Evolutionary conservation across 2,113 vertebrate species (phyloP).

Genomic region (Gopherus evgoodei): DNA sequence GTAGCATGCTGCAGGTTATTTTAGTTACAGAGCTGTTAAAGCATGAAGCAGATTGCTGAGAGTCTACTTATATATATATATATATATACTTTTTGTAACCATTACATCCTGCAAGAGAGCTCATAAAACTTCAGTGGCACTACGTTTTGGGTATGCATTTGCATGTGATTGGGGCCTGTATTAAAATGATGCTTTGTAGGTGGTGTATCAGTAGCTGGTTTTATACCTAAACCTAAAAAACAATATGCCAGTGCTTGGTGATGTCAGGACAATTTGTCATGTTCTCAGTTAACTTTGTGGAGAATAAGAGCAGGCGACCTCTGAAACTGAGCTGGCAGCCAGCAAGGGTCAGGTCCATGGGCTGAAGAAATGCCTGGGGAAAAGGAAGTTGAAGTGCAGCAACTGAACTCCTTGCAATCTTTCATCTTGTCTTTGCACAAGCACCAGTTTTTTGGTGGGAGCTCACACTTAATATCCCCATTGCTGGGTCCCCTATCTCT

Average conservation of each 20-base stretch:
- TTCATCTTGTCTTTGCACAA: not conserved
- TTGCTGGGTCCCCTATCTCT: not conserved
- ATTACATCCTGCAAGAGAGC: fast-evolving
- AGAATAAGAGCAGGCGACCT: not conserved
- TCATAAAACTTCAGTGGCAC: not conserved
- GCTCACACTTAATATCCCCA: fast-evolving
- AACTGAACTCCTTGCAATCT: not conserved
- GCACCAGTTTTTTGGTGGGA: not conserved
- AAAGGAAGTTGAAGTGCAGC: not conserved
- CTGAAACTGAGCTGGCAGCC: not conserved
- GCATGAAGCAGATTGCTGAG: not conserved
- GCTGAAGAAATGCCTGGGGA: not conserved
- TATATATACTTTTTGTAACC: not conserved
- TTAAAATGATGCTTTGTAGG: not conserved
- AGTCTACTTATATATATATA: not conserved
- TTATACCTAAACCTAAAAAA: not conserved
- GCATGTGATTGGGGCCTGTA: fast-evolving
- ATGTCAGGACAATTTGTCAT: fast-evolving
- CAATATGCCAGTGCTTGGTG: not conserved
- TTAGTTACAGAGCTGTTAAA: not conserved
- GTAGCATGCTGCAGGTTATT: not conserved
- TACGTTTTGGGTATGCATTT: fast-evolving
- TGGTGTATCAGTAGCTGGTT: fast-evolving
- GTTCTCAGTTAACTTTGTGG: not conserved
- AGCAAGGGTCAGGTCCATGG: not conserved